Conservation (phyloP, 1,140 invertebrate species). For the Helicoverpa armigera region DNA sequence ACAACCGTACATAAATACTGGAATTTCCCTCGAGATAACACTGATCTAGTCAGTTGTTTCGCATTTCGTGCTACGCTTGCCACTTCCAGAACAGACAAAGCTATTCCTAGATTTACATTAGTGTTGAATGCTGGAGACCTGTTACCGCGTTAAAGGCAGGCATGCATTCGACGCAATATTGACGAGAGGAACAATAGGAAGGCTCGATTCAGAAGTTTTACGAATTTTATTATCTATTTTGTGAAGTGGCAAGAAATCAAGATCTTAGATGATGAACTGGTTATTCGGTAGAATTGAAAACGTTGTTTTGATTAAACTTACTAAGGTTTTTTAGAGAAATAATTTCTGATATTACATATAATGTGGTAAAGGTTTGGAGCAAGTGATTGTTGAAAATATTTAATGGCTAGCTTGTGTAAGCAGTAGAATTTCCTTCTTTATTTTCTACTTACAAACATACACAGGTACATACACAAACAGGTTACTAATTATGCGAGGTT, state of each 20-base stretch:
- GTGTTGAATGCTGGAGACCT: conserved; percentile 17
- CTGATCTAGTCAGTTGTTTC: neutral
- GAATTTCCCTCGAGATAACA: no score
- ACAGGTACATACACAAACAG: no score
- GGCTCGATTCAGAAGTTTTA: neutral
- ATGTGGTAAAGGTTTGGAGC: no score
- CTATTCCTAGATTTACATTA: conserved; percentile 37
- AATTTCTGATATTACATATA: neutral
- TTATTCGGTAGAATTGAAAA: no score
- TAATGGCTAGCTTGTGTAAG: no score
- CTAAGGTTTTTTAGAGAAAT: neutral
- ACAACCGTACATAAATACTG: no score
- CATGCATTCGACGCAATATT: conserved; percentile 25
- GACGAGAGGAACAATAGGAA: neutral
- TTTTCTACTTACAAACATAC: no score
- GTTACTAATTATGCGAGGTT: no score
- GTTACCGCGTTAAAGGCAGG: conserved; percentile 19
- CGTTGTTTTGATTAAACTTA: neutral
- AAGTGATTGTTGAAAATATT: no score
- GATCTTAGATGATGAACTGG: neutral
- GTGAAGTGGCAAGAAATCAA: neutral
- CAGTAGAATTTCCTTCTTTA: no score
- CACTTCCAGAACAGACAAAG: neutral
- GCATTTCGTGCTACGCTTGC: neutral
- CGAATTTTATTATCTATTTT: neutral